Evolutionary conservation across 2,797 vertebrate species (phyloP).

Genomic region (Pipistrellus kuhlii): DNA sequence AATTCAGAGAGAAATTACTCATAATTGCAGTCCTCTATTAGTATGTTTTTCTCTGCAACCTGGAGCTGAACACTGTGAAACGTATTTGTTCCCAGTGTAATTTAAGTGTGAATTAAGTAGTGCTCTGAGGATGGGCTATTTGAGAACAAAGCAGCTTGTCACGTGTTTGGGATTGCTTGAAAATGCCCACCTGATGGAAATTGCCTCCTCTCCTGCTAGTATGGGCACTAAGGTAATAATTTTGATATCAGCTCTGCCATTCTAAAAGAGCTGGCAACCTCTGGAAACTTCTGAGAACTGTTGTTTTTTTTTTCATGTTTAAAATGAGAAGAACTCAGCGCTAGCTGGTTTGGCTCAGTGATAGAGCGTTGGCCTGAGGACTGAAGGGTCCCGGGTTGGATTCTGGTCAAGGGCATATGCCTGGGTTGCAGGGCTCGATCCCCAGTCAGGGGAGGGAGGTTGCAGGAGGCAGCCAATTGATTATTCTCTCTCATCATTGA

Average conservation of each 20-base stretch:
- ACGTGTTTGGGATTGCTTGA: conserved; percentile 20
- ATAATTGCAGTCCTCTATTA: conserved; percentile 15
- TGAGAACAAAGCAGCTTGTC: conserved; percentile 55
- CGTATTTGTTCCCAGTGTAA: conserved; percentile 59
- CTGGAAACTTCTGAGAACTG: background rate
- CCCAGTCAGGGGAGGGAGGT: no score
- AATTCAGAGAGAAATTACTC: background rate
- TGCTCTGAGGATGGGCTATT: background rate
- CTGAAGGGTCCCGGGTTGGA: no score
- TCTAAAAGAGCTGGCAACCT: background rate
- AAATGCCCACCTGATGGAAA: conserved; percentile 26
- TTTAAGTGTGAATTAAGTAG: conserved; percentile 64
- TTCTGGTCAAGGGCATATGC: no score
- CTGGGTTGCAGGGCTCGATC: no score
- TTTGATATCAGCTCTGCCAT: background rate
- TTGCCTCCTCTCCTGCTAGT: background rate
- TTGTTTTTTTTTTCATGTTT: background rate
- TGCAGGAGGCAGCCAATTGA: no score
- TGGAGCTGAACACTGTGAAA: background rate
- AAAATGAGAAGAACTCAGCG: conserved; percentile 27
- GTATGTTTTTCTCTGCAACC: background rate
- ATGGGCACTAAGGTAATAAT: background rate
- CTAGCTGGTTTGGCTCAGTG: no score
- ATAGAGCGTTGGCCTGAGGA: no score
- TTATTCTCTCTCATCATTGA: no score